Evolutionary conservation across 2,888 invertebrate genomes (phyloP).

Genomic region (Melanostoma mellinum): DNA sequence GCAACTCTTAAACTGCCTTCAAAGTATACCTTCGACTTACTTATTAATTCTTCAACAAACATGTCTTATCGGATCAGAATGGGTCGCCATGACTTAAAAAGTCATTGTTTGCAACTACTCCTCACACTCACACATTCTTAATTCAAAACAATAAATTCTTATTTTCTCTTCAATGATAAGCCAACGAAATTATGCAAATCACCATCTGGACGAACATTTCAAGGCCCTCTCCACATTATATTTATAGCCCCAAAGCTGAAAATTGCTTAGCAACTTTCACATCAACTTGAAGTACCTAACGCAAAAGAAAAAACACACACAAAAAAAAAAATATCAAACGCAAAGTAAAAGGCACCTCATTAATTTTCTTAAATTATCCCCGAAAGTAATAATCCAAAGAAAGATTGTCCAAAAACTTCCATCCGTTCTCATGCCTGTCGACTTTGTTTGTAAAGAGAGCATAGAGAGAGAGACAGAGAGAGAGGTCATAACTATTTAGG

Average conservation of each 20-base stretch:
- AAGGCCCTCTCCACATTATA: conserved; percentile 18
- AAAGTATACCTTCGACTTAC: no score
- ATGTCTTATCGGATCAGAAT: no score
- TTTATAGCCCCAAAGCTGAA: conserved; percentile 37
- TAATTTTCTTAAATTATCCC: conserved; percentile 70
- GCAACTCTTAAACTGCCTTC: neutral
- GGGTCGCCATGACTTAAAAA: no score
- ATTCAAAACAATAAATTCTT: conserved; percentile 39
- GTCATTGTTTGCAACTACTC: no score
- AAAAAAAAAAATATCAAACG: conserved; percentile 1
- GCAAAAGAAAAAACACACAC: neutral
- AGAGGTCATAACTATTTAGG: conserved; percentile 67
- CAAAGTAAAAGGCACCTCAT: conserved; percentile 51
- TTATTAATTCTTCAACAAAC: no score
- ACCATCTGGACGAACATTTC: conserved; percentile 70
- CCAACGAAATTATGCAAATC: conserved; percentile 68
- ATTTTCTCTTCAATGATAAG: conserved; percentile 48
- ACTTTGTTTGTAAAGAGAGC: conserved; percentile 1
- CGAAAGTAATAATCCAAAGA: conserved; percentile 65
- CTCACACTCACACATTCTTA: neutral
- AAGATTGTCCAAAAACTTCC: conserved; percentile 61
- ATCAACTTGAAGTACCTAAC: conserved; percentile 49
- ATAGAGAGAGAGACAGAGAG: neutral
- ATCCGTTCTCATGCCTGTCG: neutral
- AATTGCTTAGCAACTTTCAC: conserved; percentile 49